Base-by-base conservation (phyloP, 2,113 vertebrate genomes). In the Mesitornis unicolor region DNA sequence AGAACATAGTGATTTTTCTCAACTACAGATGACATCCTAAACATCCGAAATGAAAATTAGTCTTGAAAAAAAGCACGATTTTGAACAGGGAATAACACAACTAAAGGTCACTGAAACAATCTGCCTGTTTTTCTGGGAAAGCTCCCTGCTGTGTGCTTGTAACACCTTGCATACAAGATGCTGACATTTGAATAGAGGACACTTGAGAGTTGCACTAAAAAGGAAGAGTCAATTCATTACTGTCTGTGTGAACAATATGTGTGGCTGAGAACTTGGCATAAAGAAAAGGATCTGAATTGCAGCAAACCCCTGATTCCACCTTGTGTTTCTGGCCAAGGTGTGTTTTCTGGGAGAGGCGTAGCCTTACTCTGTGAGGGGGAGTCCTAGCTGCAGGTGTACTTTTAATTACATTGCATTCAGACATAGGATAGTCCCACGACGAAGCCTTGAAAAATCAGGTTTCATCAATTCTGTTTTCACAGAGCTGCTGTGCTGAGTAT, bases 101-200 rank as follows among this genome's bases (percentile, higher is more conserved):
- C 47, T 96, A 97, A 97, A 97, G 93, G 94, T 97, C 93, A 87
- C n/a, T 13, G 84, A 73, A 90, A 87, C 93, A 95, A 92, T 97
- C 94, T 96, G 95, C 73, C 42, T 92, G 91, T 87, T 95, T 95
- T 95, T 90, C 92, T 92, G 89, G 61, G 91, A 96, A 81, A 78
- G 40, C 86, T 94, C 38, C 0, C 5, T 90, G 68, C 90, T 92
- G 29, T 75, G 83, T 42, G 85, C 83, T 84, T 89, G 68, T 90
- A 95, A 84, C 95, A 97, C 96, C 95, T 97, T 96, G 94, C 54
- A 11, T 93, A 92, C 96, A 95, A 97, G 95, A 96, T 97, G 94
- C 64, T 97, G 96, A 87, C 91, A 95, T 97, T 97, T 96, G 91
- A 96, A 92, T 96, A 95, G 95, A 96, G 86, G 93, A 90, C 95